Conservation (phyloP, 2,797 vertebrate genomes). For the Phataginus tricuspis region DNA sequence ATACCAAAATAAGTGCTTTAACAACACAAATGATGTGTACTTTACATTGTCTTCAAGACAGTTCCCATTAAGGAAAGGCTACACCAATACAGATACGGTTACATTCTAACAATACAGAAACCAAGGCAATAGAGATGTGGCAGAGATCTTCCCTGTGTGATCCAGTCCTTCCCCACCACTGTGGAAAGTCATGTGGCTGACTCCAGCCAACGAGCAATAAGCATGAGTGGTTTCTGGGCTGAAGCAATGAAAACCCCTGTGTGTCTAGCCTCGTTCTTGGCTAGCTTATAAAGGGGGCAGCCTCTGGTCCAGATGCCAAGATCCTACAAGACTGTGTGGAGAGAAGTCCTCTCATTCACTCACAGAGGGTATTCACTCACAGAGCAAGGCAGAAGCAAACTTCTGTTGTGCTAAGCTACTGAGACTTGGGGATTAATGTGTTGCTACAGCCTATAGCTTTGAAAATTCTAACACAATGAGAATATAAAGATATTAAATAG, state of each 20-base stretch:
- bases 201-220: background rate
- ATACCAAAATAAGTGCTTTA: background rate
- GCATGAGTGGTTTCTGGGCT: too few relatives aligned
- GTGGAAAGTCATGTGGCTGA: background rate
- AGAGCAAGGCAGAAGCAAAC: background rate
- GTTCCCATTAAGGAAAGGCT: background rate
- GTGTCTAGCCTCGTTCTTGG: background rate
- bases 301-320: background rate
- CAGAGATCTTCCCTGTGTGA: background rate
- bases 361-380: rapidly evolving
- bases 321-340: background rate
- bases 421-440: background rate
- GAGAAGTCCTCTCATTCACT: rapidly evolving
- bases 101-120: background rate
- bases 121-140: background rate
- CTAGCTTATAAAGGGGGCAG: background rate
- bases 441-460: background rate
- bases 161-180: background rate
- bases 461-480: background rate
- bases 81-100: background rate
- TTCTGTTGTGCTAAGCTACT: background rate
- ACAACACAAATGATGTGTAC: background rate
- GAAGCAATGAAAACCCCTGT: background rate
- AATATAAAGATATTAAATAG: background rate
- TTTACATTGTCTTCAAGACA: background rate